phyloP scores from a whole-genome alignment of 2,113 vertebrate species.

The Equus przewalskii region DNA sequence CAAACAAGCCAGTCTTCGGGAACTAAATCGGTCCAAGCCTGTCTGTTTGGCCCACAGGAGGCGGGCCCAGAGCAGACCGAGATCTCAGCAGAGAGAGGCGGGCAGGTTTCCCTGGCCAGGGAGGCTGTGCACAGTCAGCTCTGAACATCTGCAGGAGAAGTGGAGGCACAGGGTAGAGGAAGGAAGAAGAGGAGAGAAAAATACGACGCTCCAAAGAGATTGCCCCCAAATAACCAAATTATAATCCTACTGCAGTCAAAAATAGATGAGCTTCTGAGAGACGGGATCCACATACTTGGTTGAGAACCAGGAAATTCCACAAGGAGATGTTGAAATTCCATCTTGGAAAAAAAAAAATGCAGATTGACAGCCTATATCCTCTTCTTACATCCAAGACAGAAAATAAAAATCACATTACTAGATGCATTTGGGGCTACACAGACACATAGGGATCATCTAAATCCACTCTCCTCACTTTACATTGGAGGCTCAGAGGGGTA shows the following conservation, averaged over 20 bases:
- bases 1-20: constrained; percentile 38
- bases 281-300: constrained; percentile 34
- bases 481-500: neutral
- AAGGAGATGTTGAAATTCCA: constrained; percentile 63
- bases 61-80: neutral
- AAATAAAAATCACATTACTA: constrained; percentile 18
- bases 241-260: constrained; percentile 32
- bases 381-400: constrained; percentile 12
- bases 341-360: neutral
- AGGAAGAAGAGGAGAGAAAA: neutral
- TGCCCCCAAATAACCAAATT: neutral
- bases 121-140: neutral
- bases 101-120: neutral
- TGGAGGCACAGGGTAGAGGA: no score
- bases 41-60: neutral
- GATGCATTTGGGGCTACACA: neutral
- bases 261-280: constrained; percentile 7
- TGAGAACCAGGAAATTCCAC: constrained; percentile 70
- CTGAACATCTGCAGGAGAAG: neutral
- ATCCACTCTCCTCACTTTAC: neutral
- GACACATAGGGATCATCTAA: neutral
- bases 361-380: neutral
- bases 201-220: neutral
- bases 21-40: constrained; percentile 16
- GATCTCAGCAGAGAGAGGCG: neutral